These are phyloP conservation scores for Porites cylindrica DNA, from an alignment of 92 coral and sea anemone genomes.

Conservation along the genomic window DNA sequence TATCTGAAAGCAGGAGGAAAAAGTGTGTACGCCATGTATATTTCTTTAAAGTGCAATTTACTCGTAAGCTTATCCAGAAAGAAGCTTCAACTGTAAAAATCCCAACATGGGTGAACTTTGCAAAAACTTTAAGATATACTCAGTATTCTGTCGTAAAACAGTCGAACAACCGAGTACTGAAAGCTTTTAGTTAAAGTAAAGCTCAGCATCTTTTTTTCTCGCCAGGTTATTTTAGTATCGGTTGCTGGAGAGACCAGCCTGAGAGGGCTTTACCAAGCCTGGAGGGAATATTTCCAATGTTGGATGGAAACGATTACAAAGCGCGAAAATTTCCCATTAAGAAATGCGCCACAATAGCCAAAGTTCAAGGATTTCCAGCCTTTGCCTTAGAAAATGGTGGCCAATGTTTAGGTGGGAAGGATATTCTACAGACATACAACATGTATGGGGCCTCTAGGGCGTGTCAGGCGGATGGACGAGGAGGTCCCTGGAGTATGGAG, in stretches of 20 bases:
- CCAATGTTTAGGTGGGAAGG: slow-evolving; percentile 92
- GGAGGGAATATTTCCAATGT: slow-evolving; percentile 91
- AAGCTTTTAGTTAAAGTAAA: too few species aligned
- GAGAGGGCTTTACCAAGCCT: slow-evolving; percentile 86
- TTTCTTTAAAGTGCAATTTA: too few species aligned
- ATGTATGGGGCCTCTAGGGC: slow-evolving; percentile 95
- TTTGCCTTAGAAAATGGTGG: slow-evolving; percentile 98
- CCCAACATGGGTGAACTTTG: too few species aligned
- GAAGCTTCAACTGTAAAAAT: too few species aligned
- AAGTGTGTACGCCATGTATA: too few species aligned
- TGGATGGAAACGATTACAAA: slow-evolving; percentile 87
- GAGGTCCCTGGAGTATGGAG: slow-evolving; percentile 99
- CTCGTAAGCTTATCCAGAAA: too few species aligned
- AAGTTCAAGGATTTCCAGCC: slow-evolving; percentile 88
- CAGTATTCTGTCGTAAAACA: not conserved
- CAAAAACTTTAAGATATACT: too few species aligned
- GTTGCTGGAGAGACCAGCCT: slow-evolving; percentile 99
- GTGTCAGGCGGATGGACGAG: slow-evolving; percentile 85
- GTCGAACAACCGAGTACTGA: not conserved
- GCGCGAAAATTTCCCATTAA: slow-evolving; percentile 78
- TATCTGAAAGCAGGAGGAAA: too few species aligned
- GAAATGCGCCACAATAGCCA: slow-evolving; percentile 91
- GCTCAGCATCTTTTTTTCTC: not conserved
- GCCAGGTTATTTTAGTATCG: slow-evolving; percentile 91
- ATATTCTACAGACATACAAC: slow-evolving; percentile 79